These are phyloP conservation scores for Macrosteles quadrilineatus DNA, from an alignment of 1,140 invertebrate species.

Conservation along the genomic window DNA sequence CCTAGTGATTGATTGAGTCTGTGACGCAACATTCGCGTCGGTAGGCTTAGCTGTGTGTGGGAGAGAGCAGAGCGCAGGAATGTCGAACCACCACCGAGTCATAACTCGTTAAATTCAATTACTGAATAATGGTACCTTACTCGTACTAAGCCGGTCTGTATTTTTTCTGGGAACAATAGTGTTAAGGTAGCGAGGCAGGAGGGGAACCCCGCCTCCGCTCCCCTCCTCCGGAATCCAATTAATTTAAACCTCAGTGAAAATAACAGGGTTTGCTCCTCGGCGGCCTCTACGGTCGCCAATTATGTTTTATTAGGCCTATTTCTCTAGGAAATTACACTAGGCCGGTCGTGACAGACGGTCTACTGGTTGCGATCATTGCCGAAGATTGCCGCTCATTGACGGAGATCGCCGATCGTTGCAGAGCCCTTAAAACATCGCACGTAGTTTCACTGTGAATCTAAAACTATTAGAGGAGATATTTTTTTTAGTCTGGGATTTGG, in stretches of 20 bases:
- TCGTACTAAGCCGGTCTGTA: slow-evolving; percentile 1
- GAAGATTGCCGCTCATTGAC: no score
- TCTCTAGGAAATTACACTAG: slow-evolving; percentile 26
- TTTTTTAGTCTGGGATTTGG: no score
- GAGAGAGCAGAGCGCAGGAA: no score
- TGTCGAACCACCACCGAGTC: background rate
- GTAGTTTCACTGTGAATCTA: no score
- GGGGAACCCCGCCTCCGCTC: background rate
- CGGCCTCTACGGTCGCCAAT: slow-evolving; percentile 28
- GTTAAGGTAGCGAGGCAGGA: background rate
- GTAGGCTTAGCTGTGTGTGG: no score
- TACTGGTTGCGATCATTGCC: slow-evolving; percentile 17
- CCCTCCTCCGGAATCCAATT: slow-evolving; percentile 37
- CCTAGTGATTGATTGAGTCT: no score
- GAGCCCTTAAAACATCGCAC: no score
- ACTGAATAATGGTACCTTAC: slow-evolving; percentile 24
- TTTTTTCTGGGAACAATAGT: slow-evolving; percentile 23
- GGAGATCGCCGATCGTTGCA: no score
- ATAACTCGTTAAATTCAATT: slow-evolving; percentile 25
- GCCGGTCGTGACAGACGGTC: slow-evolving; percentile 29
- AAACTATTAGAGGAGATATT: no score
- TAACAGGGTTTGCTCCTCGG: slow-evolving; percentile 35
- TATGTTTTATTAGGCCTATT: slow-evolving; percentile 35
- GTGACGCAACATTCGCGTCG: no score
- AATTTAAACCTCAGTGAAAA: slow-evolving; percentile 40